Conservation (phyloP, 2,797 vertebrate species). For the Pristis pectinata region DNA sequence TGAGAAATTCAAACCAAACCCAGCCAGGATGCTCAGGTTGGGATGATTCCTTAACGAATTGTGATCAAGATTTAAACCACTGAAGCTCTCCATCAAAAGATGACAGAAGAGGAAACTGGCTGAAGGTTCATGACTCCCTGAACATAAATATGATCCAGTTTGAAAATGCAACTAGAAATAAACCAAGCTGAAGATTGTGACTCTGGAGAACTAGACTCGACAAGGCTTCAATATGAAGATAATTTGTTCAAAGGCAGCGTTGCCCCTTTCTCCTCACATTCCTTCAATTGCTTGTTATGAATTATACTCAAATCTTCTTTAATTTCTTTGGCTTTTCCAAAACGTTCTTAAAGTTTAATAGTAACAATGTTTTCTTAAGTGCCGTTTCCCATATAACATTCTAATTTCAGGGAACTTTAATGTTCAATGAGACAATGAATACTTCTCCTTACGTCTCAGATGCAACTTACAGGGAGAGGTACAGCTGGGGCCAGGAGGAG, state of each 20-base stretch:
- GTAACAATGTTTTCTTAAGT: not conserved
- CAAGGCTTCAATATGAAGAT: not conserved
- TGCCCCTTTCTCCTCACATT: not conserved
- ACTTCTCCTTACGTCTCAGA: not conserved
- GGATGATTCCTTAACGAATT: too few species aligned
- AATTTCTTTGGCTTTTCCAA: not conserved
- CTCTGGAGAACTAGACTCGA: not conserved
- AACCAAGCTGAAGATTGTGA: not conserved
- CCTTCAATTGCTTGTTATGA: not conserved
- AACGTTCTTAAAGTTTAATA: not conserved
- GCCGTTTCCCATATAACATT: not conserved
- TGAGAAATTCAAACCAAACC: not conserved
- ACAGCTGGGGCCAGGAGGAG: not conserved
- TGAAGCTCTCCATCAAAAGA: not conserved
- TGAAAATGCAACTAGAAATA: not conserved
- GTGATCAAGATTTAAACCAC: not conserved
- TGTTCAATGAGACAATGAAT: not conserved
- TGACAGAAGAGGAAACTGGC: not conserved
- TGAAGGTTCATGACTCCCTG: not conserved
- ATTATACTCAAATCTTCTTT: too few species aligned
- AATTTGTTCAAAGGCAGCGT: not conserved
- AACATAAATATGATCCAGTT: not conserved
- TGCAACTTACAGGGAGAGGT: not conserved
- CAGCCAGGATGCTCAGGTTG: not conserved
- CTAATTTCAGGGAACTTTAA: not conserved